Conservation (phyloP, 1,140 invertebrate species). For the Rhizoglyphus robini region DNA sequence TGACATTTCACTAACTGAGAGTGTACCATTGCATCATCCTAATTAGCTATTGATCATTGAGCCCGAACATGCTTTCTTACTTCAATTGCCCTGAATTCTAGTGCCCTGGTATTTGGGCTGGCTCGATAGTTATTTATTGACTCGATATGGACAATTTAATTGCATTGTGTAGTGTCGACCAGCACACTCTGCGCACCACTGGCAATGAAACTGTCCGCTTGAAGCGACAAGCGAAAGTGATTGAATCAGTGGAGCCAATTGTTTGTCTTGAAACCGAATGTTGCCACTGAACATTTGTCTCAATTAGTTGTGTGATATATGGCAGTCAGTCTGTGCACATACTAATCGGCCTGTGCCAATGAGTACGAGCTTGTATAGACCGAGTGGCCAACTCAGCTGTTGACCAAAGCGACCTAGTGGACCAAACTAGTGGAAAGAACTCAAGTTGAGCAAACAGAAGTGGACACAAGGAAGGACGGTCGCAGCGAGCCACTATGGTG, state of each 20-base stretch:
- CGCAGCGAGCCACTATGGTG: background rate
- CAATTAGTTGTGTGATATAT: background rate
- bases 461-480: background rate
- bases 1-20: background rate
- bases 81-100: background rate
- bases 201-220: background rate
- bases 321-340: slow-evolving; percentile 47
- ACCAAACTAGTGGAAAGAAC: background rate
- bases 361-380: slow-evolving; percentile 82
- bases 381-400: slow-evolving; percentile 69
- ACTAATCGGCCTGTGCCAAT: slow-evolving; percentile 58
- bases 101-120: background rate
- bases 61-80: background rate
- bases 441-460: background rate
- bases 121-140: background rate
- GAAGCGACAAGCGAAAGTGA: background rate
- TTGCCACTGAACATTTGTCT: background rate
- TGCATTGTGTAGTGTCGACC: no score
- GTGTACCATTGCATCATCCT: background rate
- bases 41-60: background rate
- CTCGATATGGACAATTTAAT: background rate
- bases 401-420: slow-evolving; percentile 39
- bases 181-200: no score
- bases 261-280: background rate
- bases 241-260: background rate